Evolutionary conservation across 2,113 vertebrate species (phyloP), one percentile per base, ranked within the genome.

Genomic region (Poecile atricapillus): DNA sequence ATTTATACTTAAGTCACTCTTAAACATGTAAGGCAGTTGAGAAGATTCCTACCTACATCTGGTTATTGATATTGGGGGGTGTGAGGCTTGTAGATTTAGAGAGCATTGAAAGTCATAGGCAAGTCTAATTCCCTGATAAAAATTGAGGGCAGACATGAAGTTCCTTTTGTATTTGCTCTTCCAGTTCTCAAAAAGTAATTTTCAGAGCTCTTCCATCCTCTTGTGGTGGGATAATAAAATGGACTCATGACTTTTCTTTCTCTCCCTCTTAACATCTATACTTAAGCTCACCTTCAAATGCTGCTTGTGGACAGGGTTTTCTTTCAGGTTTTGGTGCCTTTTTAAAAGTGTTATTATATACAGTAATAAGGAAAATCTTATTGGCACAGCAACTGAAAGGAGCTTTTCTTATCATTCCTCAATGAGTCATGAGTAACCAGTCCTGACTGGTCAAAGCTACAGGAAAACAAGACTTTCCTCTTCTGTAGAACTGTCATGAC

Each of bases 131-230:
- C 15, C 24, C 28, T 53, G 16, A 5, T 67, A 33, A 88, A 93
- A 88, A 88, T 37, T 0, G 9, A 80, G 7, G 71, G 19, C 15
- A 71, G 31, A 17, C 33, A 22, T 0, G 1, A 82, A 58, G 14
- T 50, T 64, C 15, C 14, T 69, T 79, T 84, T 44, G 11, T 58
- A 83, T 89, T 91, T 95, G 63, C 46, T 74, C 70, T 83, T 79
- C 31, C 33, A 58, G 30, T 20, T 84, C 67, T 22, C 16, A 8
- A 58, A 71, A 78, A 76, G n/a, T 58, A 93, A 89, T 95, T 91
- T 93, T 91, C 89, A 96, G 82, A 89, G n/a, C 63, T 76, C 91
- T 95, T 96, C 81, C 50, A 95, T 96, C 81, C 89, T 95, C 93
- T 94, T 93, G 81, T 93, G 87, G 81, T 93, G 62, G 89, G 83